A percentile compares a stretch with the other conserved stretches of the same genome.
phyloP scores from a whole-genome alignment of 2,113 vertebrate species.

The Sardina pilchardus region DNA sequence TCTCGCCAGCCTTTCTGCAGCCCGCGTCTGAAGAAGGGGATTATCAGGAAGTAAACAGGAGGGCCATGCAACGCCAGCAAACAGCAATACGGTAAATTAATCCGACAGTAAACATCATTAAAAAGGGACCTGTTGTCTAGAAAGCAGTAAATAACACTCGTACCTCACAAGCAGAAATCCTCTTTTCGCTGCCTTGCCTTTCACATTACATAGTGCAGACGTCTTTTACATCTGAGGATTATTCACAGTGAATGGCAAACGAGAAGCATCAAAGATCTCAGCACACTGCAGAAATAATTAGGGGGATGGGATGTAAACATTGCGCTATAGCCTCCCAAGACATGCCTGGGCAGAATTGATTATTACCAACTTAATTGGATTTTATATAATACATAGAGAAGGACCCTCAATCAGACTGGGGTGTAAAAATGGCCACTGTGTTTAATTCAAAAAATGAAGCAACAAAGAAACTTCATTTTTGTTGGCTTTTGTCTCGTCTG shows the following conservation, averaged over 20 bases:
- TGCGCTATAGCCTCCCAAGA: background rate
- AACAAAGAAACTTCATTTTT: background rate
- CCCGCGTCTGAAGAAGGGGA: slow-evolving; percentile 8
- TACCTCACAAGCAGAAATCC: background rate
- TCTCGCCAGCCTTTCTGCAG: background rate
- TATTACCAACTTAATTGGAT: slow-evolving; percentile 10
- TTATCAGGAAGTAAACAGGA: slow-evolving; percentile 35
- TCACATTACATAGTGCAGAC: background rate
- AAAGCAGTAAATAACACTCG: background rate
- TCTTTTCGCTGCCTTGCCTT: background rate
- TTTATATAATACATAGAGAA: background rate
- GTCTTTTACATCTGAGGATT: background rate
- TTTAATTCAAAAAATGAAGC: background rate
- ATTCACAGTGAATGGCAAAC: background rate
- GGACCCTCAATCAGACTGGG: background rate
- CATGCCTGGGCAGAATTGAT: background rate
- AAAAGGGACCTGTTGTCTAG: slow-evolving; percentile 28
- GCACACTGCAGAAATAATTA: slow-evolving; percentile 9
- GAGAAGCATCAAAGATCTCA: slow-evolving; percentile 1
- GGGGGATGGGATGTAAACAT: background rate
- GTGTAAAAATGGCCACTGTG: background rate
- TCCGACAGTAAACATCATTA: slow-evolving; percentile 48
- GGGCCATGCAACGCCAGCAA: slow-evolving; percentile 34
- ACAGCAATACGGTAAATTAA: slow-evolving; percentile 38
- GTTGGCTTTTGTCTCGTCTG: background rate